Base-by-base conservation (phyloP, 1,140 invertebrate species). In the Drosophila lacertosa region DNA sequence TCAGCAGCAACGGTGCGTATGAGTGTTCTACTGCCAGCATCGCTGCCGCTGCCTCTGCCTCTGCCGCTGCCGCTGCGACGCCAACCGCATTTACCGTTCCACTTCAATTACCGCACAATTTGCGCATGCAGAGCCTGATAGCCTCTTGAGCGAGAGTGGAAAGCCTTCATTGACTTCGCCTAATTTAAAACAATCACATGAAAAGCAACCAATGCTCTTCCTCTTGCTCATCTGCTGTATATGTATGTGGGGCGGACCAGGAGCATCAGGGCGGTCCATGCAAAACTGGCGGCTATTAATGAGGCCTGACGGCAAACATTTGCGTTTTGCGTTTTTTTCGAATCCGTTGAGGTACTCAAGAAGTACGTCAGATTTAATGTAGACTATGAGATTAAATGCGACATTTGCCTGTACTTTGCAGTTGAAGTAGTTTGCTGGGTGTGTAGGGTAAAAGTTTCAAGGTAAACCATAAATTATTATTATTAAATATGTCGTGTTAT, bases 131-230 rank as follows among this genome's bases (percentile, higher is more conserved):
- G 26, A 16, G 20, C 18, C 9, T 39, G 13, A 32, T 6, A 10
- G 29, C 6, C 3, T n/a, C n/a, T n/a, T n/a, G n/a, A n/a, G n/a
- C 3, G 10, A 13, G 22, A 18, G 11, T 0, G 29, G 11, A 59
- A 16, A 32, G 33, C 13, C 53, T 65, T 54, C 48, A 59, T 55
- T 67, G 44, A 44, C 48, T 67, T 55, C 60, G 60, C 59, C 80
- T 54, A 76, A 83, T 73, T 69, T 63, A 78, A 69, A 63, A 73
- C 60, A 69, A 79, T 69, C 64, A 69, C 26, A 76, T 54, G 15
- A 81, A 73, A 72, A 69, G 48, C 63, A 68, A 66, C 26, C 50
- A 79, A 69, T 33, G 11, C 18, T 44, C 5, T 9, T 3, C 11
- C 1, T 0, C 4, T 74, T 33, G 11, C 18, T 44, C 5, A n/a